Evolutionary conservation across 2,888 invertebrate species (phyloP).

Genomic region (Rhagophthalmus giganteus): DNA sequence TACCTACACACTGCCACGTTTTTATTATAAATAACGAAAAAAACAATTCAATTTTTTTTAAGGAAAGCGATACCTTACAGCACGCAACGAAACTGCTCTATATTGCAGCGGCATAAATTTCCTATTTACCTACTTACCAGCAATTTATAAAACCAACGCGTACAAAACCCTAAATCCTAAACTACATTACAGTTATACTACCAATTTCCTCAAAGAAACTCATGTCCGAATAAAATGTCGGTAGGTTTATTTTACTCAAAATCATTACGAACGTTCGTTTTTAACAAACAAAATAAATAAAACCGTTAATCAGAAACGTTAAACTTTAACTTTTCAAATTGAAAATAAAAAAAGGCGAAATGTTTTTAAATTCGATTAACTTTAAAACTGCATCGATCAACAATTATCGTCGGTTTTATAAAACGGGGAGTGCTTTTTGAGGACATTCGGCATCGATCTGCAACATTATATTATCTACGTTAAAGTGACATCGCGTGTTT

Average conservation of each 20-base stretch:
- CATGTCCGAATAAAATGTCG: not conserved
- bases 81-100: not conserved
- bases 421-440: constrained; percentile 2
- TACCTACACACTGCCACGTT: no score
- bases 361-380: no score
- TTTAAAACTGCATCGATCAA: no score
- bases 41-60: no score
- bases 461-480: constrained; percentile 1
- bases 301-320: no score
- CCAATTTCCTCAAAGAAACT: constrained; percentile 3
- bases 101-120: not conserved
- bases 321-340: no score
- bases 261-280: no score
- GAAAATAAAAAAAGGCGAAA: no score
- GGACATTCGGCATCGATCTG: constrained; percentile 2
- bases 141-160: constrained; percentile 1
- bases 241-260: not conserved
- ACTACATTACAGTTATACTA: constrained; percentile 8
- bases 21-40: no score
- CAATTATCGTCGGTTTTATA: constrained; percentile 6
- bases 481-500: constrained; percentile 9
- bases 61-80: not conserved
- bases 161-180: constrained; percentile 3
- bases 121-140: not conserved
- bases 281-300: no score